Evolutionary conservation across 2,797 vertebrate genomes (phyloP).

Genomic region (Microhierax caerulescens): DNA sequence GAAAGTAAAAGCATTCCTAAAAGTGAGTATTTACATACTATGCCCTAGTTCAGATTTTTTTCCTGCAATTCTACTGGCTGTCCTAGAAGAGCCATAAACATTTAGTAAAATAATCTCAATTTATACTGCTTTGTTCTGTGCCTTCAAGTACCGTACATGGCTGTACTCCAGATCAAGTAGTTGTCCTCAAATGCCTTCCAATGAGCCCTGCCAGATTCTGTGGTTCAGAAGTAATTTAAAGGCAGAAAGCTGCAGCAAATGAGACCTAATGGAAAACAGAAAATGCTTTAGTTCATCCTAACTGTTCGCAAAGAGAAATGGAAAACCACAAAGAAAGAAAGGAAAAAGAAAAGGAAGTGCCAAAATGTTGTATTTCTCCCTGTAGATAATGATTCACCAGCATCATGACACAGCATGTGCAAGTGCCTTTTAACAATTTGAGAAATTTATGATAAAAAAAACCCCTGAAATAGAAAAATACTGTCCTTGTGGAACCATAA

Average conservation of each 20-base stretch:
- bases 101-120: slow-evolving; percentile 78
- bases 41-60: slow-evolving; percentile 56
- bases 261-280: slow-evolving; percentile 82
- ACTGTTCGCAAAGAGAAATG: slow-evolving; percentile 63
- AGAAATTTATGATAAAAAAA: not conserved
- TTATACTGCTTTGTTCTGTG: slow-evolving; percentile 76
- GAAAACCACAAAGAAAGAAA: slow-evolving; percentile 58
- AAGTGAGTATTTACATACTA: slow-evolving; percentile 65
- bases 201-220: slow-evolving; percentile 77
- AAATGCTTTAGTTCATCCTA: slow-evolving; percentile 71
- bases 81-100: slow-evolving; percentile 69
- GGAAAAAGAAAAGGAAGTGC: slow-evolving; percentile 38
- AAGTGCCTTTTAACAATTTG: slow-evolving; percentile 14
- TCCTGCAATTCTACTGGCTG: slow-evolving; percentile 67
- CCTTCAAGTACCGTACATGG: slow-evolving; percentile 83
- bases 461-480: not conserved
- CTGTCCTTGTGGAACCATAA: not conserved
- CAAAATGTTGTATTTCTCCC: slow-evolving; percentile 30
- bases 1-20: slow-evolving; percentile 65
- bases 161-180: slow-evolving; percentile 80
- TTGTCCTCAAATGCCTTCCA: slow-evolving; percentile 84
- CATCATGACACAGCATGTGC: not conserved
- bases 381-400: slow-evolving; percentile 11
- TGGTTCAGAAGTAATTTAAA: slow-evolving; percentile 84
- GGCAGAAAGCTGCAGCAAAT: slow-evolving; percentile 83